Evolutionary conservation across 2,113 vertebrate species (phyloP), one percentile per base, ranked within the genome.

Genomic region (Erinaceus europaeus): DNA sequence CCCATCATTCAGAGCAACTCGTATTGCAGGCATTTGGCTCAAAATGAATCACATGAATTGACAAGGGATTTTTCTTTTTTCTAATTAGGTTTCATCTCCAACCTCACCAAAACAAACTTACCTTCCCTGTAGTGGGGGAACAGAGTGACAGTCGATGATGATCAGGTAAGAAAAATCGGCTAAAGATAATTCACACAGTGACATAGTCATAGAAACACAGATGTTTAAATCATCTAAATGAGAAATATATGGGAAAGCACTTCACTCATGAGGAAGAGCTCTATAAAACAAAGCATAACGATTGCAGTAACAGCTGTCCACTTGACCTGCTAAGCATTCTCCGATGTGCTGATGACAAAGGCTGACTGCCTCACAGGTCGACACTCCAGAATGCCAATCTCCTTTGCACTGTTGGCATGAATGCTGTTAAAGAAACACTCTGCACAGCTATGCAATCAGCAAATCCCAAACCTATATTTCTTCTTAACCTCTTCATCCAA

Each of bases 31-130:
- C 48, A 42, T 74, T 36, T 21, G 48, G 42, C 48, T 89, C 15
- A 59, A 78, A 78, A 73, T 29, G 69, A 77, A 59, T 71, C 27
- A 9, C 27, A 25, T 57, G 79, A 38, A 65, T 23, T 3, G n/a
- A 71, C 27, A 25, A 78, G 53, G n/a, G 29, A 59, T 48, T 67
- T 71, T n/a, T 57, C 42, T 67, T 29, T 48, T 52, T 71, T 23
- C 48, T 71, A 29, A 72, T 94, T 77, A 92, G 34, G 50, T 69
- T 88, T 67, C 62, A 42, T 61, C 29, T 67, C 55, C 65, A 79
- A 48, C 61, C 7, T 88, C 82, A 78, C 68, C 91, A 73, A 91
- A 84, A 69, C 69, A 73, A 94, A 48, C 9, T 21, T 64, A 27
- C 18, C 4, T 57, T 29, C 46, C 52, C 64, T 65, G 57, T n/a